A percentile compares a stretch with the other conserved stretches of the same genome.
Evolutionary conservation across 1,140 invertebrate species (phyloP).

Genomic region (Eriosoma lanigerum): DNA sequence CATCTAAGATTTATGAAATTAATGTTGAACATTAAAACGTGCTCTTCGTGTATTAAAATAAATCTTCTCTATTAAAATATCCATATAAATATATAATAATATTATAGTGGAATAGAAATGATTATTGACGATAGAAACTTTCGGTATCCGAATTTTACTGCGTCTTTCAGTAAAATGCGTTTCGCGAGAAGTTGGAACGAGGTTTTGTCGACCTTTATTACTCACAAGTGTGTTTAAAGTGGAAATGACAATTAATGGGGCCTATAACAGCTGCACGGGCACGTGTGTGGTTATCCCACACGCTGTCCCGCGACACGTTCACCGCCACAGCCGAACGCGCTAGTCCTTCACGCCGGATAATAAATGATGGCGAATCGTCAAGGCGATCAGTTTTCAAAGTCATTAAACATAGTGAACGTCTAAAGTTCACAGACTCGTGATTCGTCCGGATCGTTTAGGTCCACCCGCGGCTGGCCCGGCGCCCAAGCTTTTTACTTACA

Average conservation of each 20-base stretch:
- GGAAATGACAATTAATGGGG: conserved; percentile 47
- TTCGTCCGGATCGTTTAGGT: conserved; percentile 8
- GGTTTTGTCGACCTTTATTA: conserved; percentile 7
- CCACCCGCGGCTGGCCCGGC: background rate
- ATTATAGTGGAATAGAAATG: too few relatives aligned
- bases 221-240: conserved; percentile 1
- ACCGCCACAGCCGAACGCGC: background rate
- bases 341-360: background rate
- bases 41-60: too few relatives aligned
- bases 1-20: too few relatives aligned
- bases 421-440: conserved; percentile 28
- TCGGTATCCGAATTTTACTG: too few relatives aligned
- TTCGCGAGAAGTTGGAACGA: background rate
- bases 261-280: conserved; percentile 39
- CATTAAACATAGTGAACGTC: conserved; percentile 20
- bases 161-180: background rate
- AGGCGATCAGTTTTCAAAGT: conserved; percentile 38
- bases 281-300: conserved; percentile 50
- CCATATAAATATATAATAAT: too few relatives aligned
- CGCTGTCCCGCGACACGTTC: background rate
- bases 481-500: background rate
- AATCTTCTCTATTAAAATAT: too few relatives aligned
- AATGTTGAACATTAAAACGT: too few relatives aligned
- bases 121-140: too few relatives aligned
- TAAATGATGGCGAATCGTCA: conserved; percentile 40